Evolutionary conservation across 2,113 vertebrate genomes (phyloP).

Genomic region (Gambusia holbrooki): DNA sequence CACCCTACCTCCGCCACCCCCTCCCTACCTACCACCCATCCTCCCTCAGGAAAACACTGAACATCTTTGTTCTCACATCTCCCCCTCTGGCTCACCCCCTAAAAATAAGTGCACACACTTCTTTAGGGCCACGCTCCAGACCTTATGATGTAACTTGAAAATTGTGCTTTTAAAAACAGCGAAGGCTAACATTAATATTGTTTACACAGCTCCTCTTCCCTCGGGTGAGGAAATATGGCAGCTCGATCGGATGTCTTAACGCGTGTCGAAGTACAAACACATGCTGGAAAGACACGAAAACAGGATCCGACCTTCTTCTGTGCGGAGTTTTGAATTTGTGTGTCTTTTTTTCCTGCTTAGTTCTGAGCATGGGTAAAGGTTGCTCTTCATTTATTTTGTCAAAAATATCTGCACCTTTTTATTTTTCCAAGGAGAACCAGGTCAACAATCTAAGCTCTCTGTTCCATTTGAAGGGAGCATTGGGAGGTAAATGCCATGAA

Average conservation of each 20-base stretch:
- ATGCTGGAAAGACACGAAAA: slow-evolving; percentile 41
- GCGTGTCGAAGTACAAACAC: slow-evolving; percentile 48
- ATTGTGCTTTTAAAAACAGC: slow-evolving; percentile 37
- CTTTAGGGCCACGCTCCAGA: slow-evolving; percentile 64
- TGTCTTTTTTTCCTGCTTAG: slow-evolving; percentile 14
- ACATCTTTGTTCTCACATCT: slow-evolving; percentile 77
- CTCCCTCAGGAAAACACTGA: slow-evolving; percentile 76
- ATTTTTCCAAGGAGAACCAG: slow-evolving; percentile 6
- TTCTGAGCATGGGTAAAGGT: background rate
- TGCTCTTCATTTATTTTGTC: background rate
- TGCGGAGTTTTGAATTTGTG: slow-evolving; percentile 28
- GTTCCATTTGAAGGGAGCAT: slow-evolving; percentile 10
- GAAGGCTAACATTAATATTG: slow-evolving; percentile 27
- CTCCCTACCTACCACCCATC: slow-evolving; percentile 66
- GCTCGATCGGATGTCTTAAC: slow-evolving; percentile 47
- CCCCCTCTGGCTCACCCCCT: slow-evolving; percentile 48
- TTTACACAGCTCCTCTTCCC: slow-evolving; percentile 41
- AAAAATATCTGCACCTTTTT: background rate
- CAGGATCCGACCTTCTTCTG: slow-evolving; percentile 25
- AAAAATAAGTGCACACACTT: slow-evolving; percentile 56
- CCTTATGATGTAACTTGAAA: slow-evolving; percentile 44
- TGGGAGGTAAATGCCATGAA: slow-evolving; percentile 2
- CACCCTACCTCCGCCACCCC: slow-evolving; percentile 6
- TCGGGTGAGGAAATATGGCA: slow-evolving; percentile 47
- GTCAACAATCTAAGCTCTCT: slow-evolving; percentile 26